Base-by-base conservation (phyloP, 2,113 vertebrate species). In the Pollimyrus isidori region DNA sequence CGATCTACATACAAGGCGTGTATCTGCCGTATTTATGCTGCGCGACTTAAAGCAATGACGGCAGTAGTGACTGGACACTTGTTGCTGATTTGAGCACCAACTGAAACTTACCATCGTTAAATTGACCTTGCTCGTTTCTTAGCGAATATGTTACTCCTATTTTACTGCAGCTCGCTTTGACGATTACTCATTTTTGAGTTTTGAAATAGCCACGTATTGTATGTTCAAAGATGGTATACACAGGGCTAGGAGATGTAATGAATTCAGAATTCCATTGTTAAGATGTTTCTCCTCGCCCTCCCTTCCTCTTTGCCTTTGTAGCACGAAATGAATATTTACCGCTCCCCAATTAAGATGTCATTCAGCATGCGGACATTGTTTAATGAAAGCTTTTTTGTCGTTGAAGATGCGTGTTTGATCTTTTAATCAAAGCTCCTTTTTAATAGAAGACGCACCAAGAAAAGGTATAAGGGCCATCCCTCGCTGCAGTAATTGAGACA, bases 271-370 rank as follows among this genome's bases (percentile, higher is more conserved):
- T 48, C 23, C n/a, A 84, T 39, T 23, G 42, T 84, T 53, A 35
- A 52, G 26, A 50, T 52, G n/a, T 53, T 86, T 52, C 49, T 52
- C 2, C 26, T 49, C 46, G 21, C 49, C 23, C 6, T 19, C 26
- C 46, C 49, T 52, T 52, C 26, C 85, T 3, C 13, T 50, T 30
- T 35, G 46, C 85, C 49, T 86, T 86, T 86, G 85, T 86, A 30
- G 85, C 49, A 30, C 26, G 4, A 53, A 86, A 52, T 86, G 49
- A 86, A 52, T 86, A 52, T 86, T 86, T 86, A 86, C 85, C 15
- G 49, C 49, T 53, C 42, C 45, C 85, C 49, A 86, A 65, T 88
- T 88, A 88, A 88, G 87, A 88, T 88, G 87, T 88, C 87, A 88
- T 42, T 52, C 87, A 88, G 56, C 53, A 46, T 65, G n/a, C 42